A percentile compares a stretch with the other conserved stretches of the same genome.
Conservation (phyloP, 2,113 vertebrate species). For the Papio anubis region DNA sequence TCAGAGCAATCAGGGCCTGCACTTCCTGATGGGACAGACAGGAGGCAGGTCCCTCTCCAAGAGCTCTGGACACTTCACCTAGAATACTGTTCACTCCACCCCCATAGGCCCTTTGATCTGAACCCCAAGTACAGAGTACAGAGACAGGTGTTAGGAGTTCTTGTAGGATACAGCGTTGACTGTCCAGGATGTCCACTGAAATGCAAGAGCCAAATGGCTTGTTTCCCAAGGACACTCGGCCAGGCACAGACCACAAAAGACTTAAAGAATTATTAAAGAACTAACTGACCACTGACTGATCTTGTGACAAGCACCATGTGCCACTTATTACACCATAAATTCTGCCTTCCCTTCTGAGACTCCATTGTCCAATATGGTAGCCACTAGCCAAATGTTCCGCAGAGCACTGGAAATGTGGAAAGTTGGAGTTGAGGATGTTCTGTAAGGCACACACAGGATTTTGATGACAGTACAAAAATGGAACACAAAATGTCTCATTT, state of each 20-base stretch:
- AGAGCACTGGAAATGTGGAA: not conserved
- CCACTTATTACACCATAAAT: not conserved
- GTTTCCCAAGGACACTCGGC: not conserved
- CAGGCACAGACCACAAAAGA: not conserved
- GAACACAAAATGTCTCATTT: not conserved
- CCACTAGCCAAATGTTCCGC: not conserved
- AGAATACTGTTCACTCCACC: not conserved
- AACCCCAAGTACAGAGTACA: not conserved
- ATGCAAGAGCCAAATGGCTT: not conserved
- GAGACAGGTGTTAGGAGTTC: not conserved
- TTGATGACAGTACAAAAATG: not conserved
- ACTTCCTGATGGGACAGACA: not conserved
- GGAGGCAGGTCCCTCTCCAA: not conserved
- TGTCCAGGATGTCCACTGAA: not conserved
- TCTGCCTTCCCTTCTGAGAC: not conserved
- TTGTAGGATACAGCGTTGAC: not conserved
- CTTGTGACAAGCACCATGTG: not conserved
- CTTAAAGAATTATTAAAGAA: not conserved
- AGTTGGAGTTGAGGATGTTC: not conserved
- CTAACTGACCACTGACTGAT: not conserved
- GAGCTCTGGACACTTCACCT: not conserved
- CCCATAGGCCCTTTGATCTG: not conserved
- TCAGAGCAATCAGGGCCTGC: not conserved
- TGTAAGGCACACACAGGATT: not conserved
- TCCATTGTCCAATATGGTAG: not conserved